phyloP scores from a whole-genome alignment of 2,113 vertebrate genomes.

The Gorilla gorilla region DNA sequence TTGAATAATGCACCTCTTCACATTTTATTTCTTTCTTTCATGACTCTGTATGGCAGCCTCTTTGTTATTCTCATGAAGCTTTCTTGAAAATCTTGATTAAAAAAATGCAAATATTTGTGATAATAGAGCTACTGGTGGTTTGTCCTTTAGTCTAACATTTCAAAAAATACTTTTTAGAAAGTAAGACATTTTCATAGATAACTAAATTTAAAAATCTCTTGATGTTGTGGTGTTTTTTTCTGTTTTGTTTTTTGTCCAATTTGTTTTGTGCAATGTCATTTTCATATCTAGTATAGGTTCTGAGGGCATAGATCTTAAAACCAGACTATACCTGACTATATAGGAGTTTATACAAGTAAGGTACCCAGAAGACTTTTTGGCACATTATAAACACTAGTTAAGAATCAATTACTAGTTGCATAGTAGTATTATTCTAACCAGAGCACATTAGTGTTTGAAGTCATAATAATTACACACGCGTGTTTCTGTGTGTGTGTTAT shows the following conservation, averaged over 20 bases:
- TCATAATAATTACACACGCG: neutral
- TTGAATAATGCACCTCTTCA: slow-evolving; percentile 5
- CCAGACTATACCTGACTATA: neutral
- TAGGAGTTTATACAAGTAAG: neutral
- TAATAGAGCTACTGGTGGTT: neutral
- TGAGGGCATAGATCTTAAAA: neutral
- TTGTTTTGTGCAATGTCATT: neutral
- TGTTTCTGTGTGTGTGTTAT: neutral
- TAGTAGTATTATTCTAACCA: neutral
- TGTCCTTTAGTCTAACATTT: slow-evolving; percentile 4
- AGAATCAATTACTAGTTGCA: neutral
- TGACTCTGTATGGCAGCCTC: neutral
- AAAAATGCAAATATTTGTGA: slow-evolving; percentile 37
- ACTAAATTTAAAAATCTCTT: neutral
- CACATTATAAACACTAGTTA: neutral
- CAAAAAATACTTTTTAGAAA: neutral
- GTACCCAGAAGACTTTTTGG: neutral
- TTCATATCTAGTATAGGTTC: neutral
- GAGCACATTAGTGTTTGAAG: neutral
- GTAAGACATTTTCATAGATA: slow-evolving; percentile 38
- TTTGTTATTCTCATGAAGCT: slow-evolving; percentile 40
- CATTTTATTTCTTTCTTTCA: slow-evolving; percentile 33
- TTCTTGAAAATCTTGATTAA: slow-evolving; percentile 13
- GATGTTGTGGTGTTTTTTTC: neutral
- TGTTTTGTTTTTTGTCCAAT: neutral